These are phyloP conservation scores for Hybos culiciformis DNA, from an alignment of 2,888 invertebrate genomes.

Conservation along the genomic window DNA sequence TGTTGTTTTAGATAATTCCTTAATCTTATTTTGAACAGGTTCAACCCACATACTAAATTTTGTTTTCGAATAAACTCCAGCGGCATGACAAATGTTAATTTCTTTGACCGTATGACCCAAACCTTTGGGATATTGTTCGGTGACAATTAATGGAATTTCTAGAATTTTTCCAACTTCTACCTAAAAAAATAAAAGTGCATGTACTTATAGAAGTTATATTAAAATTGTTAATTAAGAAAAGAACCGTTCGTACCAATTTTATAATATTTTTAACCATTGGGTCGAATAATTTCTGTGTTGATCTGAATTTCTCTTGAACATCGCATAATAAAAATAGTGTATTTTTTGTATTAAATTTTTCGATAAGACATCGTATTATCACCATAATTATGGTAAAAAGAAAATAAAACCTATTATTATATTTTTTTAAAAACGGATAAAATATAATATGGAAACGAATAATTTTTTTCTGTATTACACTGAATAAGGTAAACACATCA, in stretches of 20 bases:
- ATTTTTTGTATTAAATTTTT: no score
- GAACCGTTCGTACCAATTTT: slow-evolving; percentile 45
- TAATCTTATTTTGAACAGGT: slow-evolving; percentile 43
- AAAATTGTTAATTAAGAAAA: no score
- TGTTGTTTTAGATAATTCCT: slow-evolving; percentile 39
- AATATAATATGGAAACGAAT: no score
- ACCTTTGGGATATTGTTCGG: slow-evolving; percentile 59
- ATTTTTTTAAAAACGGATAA: no score
- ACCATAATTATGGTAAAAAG: no score
- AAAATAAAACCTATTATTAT: no score
- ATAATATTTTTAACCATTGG: slow-evolving; percentile 54
- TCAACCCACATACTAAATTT: slow-evolving; percentile 64
- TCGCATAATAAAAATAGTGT: no score
- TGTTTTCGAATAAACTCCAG: slow-evolving; percentile 55
- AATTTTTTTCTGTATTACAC: no score
- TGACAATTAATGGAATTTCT: slow-evolving; percentile 50
- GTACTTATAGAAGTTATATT: no score
- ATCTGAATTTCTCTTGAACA: slow-evolving; percentile 66
- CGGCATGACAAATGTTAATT: slow-evolving; percentile 47
- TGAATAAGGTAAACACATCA: no score
- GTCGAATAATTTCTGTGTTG: slow-evolving; percentile 55
- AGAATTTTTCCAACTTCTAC: slow-evolving; percentile 49
- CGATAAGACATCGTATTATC: no score
- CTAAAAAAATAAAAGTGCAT: slow-evolving; percentile 36
- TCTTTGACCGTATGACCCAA: slow-evolving; percentile 58